A percentile compares a stretch with the other conserved stretches of the same genome.
These are phyloP conservation scores for Parnassius apollo DNA, from an alignment of 2,888 invertebrate genomes.

Conservation along the genomic window DNA sequence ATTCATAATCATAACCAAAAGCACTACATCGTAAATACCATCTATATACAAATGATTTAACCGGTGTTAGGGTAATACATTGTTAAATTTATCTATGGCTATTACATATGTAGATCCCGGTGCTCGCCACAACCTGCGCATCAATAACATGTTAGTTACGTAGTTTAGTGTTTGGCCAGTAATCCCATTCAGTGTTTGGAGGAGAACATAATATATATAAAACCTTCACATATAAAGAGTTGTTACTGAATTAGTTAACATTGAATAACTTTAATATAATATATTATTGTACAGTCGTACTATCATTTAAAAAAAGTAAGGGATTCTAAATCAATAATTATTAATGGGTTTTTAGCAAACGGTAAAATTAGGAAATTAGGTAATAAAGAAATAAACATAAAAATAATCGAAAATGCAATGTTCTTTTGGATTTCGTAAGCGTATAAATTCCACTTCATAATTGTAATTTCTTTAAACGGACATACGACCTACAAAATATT, in stretches of 20 bases:
- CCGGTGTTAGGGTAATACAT: neutral
- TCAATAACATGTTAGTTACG: conserved; percentile 7
- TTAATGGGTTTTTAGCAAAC: neutral
- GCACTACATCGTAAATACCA: neutral
- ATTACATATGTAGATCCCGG: conserved; percentile 1
- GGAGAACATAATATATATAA: conserved; percentile 10
- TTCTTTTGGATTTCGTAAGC: conserved; percentile 7
- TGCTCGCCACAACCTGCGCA: neutral
- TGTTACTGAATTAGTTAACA: too few species aligned
- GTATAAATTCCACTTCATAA: conserved; percentile 16
- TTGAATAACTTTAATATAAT: too few species aligned
- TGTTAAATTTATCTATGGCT: conserved; percentile 2
- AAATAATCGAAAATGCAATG: conserved; percentile 13
- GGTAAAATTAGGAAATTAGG: neutral
- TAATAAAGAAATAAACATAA: conserved; percentile 6
- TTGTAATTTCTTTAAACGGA: conserved; percentile 28
- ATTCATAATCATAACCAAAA: neutral
- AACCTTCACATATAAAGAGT: too few species aligned
- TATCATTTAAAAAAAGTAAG: neutral
- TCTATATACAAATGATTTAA: neutral
- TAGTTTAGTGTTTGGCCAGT: neutral
- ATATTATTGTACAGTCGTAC: neutral
- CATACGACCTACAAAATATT: conserved; percentile 37
- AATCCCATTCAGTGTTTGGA: conserved; percentile 2
- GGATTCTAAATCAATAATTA: neutral